Conservation (phyloP, 1,140 invertebrate species). For the Diplogasteroides magnus region DNA sequence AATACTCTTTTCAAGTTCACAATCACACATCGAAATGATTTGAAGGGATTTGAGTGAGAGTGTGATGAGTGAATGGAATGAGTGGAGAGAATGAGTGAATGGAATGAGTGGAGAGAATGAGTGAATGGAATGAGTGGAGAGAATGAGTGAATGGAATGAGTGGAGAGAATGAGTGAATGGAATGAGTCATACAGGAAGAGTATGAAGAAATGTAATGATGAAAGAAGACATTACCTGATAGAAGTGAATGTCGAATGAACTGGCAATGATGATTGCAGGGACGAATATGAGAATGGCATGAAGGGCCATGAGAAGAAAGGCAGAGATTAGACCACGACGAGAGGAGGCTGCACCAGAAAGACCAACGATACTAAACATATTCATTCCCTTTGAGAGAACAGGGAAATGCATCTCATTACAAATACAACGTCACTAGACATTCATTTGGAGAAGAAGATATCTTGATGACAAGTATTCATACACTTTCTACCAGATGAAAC, state of each 20-base stretch:
- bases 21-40: no score
- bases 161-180: no score
- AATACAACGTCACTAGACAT: no score
- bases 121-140: no score
- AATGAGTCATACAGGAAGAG: no score
- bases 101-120: no score
- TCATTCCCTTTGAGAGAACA: neutral
- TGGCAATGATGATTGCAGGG: slow-evolving; percentile 41
- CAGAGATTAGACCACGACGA: slow-evolving; percentile 41
- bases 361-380: slow-evolving; percentile 36
- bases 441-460: no score
- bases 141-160: no score
- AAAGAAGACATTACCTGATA: slow-evolving; percentile 33
- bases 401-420: neutral
- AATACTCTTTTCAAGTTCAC: no score
- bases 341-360: slow-evolving; percentile 41
- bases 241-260: slow-evolving; percentile 47
- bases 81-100: no score
- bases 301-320: slow-evolving; percentile 40
- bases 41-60: no score
- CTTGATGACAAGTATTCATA: neutral
- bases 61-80: no score
- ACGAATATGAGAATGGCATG: slow-evolving; percentile 43
- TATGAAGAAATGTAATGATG: neutral
- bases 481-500: neutral